phyloP scores from a whole-genome alignment of 2,888 invertebrate species.

The Eurytoma adleriae region DNA sequence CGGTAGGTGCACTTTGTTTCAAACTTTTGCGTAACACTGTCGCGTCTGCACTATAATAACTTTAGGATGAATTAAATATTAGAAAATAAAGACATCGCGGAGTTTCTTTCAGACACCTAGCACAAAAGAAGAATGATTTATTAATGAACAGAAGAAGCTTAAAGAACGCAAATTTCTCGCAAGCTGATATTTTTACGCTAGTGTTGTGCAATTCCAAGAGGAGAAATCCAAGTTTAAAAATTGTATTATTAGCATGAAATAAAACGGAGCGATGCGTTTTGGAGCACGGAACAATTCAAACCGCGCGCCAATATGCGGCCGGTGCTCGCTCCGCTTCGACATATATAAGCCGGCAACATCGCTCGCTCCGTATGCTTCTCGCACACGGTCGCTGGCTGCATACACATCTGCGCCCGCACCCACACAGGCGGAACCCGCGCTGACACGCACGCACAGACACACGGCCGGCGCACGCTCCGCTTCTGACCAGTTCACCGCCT shows the following conservation, averaged over 20 bases:
- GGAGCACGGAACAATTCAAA: slow-evolving; percentile 22
- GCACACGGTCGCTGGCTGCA: neutral
- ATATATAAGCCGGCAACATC: slow-evolving; percentile 32
- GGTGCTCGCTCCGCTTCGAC: neutral
- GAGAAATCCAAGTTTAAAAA: no score
- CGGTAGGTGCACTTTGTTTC: neutral
- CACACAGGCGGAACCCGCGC: neutral
- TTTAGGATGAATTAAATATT: neutral
- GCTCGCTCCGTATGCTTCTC: slow-evolving; percentile 3
- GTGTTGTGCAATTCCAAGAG: no score
- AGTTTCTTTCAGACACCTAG: no score
- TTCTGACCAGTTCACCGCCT: slow-evolving; percentile 46
- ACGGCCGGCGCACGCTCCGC: slow-evolving; percentile 18
- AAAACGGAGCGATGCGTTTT: neutral
- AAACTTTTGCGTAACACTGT: neutral
- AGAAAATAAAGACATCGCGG: no score
- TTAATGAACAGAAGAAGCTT: no score
- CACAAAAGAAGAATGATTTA: no score
- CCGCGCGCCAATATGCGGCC: slow-evolving; percentile 28
- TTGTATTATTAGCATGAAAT: neutral
- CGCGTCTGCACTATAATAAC: neutral
- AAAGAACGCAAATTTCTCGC: no score
- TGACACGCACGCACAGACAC: neutral
- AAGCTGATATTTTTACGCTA: no score
- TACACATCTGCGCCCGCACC: neutral